These are phyloP conservation scores for Ylistrum balloti DNA, from an alignment of 1,140 invertebrate species.

Conservation along the genomic window DNA sequence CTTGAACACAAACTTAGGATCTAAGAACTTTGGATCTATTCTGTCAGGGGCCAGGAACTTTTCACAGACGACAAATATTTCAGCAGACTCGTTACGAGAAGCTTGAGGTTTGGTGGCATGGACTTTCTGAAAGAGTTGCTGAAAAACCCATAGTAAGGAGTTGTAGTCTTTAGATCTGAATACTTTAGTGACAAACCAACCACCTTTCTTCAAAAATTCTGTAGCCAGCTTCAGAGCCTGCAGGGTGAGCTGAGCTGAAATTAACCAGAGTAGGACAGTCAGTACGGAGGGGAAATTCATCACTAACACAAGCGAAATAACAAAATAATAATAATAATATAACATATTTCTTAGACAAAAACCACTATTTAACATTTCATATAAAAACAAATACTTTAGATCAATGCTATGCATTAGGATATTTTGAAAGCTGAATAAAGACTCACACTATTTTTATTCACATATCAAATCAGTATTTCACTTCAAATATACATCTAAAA, in stretches of 20 bases:
- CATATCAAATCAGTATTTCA: too few relatives aligned
- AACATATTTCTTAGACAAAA: too few relatives aligned
- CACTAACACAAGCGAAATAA: too few relatives aligned
- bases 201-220: constrained; percentile 94
- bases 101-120: constrained; percentile 99
- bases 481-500: too few relatives aligned
- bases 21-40: constrained; percentile 96
- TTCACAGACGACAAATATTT: constrained; percentile 99
- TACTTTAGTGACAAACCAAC: constrained; percentile 99
- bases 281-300: too few relatives aligned
- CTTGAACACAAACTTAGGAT: constrained; percentile 97
- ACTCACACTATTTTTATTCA: too few relatives aligned
- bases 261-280: not conserved
- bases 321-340: too few relatives aligned
- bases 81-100: constrained; percentile 98
- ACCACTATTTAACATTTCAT: too few relatives aligned
- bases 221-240: constrained; percentile 96
- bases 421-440: too few relatives aligned
- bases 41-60: constrained; percentile 95
- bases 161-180: constrained; percentile 99
- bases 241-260: constrained; percentile 90
- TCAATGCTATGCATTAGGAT: too few relatives aligned
- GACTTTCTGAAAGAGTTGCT: constrained; percentile 94
- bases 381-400: too few relatives aligned
- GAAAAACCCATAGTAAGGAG: constrained; percentile 96